Evolutionary conservation across 2,888 invertebrate genomes (phyloP), one percentile per base, ranked within the genome.

Genomic region (Harpagoxenus sublaevis): DNA sequence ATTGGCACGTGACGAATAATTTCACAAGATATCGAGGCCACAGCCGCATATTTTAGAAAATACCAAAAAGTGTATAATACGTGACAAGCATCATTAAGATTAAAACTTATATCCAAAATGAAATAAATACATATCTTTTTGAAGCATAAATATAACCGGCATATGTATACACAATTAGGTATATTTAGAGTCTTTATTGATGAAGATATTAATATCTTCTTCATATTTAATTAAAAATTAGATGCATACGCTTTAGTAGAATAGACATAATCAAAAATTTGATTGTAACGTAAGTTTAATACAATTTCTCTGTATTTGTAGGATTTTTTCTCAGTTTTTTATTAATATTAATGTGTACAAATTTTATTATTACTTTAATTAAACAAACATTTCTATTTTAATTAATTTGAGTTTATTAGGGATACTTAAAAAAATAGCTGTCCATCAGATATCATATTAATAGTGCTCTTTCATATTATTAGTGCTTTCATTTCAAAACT

Each of bases 1-100:
- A 79, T 71, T 71, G 60, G 12, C 60, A 23, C 18, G 60, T 79
- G 35, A 45, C 31, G 18, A 79, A 4, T 42, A 23, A 18, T 81
- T 81, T 60, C 51, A 12, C 12, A 73, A 81, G 28, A 18, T 35
- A 10, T 48, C n/a, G 42, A 57, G 28, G 12, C 3, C n/a, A 31
- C 23, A 9, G 42, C 55, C 12, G 55, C 45, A 18, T 70, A n/a
- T 18, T 23, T 71, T 23, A 2, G 6, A 39, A 73, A 60, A 18
- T 48, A 23, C 4, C 2, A 48, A 35, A 68, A 70, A 12, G 6
- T 48, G 18, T 39, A 23, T 23, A 23, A 23, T 23, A 51, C 23
- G n/a, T 6, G 31, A 15, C 23, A 23, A 23, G 3, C 8, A 8
- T 10, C 18, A n/a, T 1, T 45, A 39, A 42, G 8, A 65, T 66